Conservation (phyloP, 2,113 vertebrate species). For the Alces alces region DNA sequence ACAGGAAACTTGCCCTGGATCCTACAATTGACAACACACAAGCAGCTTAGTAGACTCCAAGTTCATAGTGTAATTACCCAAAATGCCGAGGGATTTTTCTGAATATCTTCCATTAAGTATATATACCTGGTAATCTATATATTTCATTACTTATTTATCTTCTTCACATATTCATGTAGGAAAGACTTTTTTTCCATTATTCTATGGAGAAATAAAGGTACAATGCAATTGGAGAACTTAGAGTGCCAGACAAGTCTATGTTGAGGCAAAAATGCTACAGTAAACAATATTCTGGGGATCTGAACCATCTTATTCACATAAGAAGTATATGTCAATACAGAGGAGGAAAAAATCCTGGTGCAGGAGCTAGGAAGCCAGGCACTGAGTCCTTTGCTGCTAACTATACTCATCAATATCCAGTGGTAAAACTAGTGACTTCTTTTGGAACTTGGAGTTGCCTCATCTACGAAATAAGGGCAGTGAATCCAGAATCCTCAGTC, state of each 20-base stretch:
- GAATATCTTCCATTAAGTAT: neutral
- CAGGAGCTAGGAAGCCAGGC: neutral
- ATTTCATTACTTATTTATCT: neutral
- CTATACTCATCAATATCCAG: rapidly evolving
- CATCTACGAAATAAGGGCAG: neutral
- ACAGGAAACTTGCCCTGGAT: neutral
- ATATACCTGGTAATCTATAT: neutral
- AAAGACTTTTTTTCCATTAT: neutral
- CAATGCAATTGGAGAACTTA: neutral
- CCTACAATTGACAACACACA: neutral
- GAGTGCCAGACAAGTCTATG: neutral
- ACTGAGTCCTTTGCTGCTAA: neutral
- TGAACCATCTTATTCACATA: neutral
- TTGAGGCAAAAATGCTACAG: neutral
- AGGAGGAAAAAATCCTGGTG: neutral
- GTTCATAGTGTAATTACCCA: neutral
- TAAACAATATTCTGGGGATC: neutral
- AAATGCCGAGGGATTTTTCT: neutral
- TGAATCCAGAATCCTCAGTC: neutral
- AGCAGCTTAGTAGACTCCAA: neutral
- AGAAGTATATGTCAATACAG: neutral
- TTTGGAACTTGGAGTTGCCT: neutral
- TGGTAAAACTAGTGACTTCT: neutral
- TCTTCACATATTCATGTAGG: neutral
- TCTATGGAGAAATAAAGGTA: neutral